Evolutionary conservation across 1,140 invertebrate species (phyloP).

Genomic region (Campodea augens): DNA sequence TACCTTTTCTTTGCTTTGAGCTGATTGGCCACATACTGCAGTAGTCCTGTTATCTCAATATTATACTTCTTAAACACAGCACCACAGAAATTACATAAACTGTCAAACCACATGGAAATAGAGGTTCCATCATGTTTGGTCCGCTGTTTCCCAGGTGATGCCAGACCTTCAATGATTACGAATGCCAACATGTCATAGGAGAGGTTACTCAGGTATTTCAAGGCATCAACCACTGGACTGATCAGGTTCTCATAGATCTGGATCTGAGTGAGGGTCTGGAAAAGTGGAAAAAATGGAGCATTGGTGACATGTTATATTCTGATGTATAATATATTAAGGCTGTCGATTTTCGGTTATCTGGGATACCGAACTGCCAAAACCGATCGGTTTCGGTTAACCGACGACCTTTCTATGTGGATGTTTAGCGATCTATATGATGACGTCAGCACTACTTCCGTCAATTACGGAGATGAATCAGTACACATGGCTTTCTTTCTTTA

Average conservation of each 20-base stretch:
- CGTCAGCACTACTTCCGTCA: too few species aligned
- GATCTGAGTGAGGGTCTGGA: constrained; percentile 64
- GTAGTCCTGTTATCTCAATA: constrained; percentile 80
- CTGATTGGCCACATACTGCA: constrained; percentile 95
- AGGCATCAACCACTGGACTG: constrained; percentile 85
- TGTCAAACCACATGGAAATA: constrained; percentile 85
- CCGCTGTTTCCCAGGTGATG: constrained; percentile 42
- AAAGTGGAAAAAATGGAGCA: constrained; percentile 11
- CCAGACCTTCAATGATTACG: constrained; percentile 83
- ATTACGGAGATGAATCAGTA: too few species aligned
- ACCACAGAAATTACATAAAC: constrained; percentile 83
- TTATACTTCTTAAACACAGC: constrained; percentile 93
- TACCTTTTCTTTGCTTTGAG: constrained; percentile 89
- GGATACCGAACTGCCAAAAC: too few species aligned
- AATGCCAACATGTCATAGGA: constrained; percentile 93
- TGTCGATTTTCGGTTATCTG: too few species aligned
- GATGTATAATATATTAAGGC: too few species aligned
- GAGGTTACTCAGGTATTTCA: constrained; percentile 88
- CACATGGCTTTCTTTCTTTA: too few species aligned
- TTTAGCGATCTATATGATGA: too few species aligned
- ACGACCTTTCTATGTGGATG: too few species aligned
- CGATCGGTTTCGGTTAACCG: too few species aligned
- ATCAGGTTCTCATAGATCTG: constrained; percentile 96
- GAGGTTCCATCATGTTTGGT: constrained; percentile 84
- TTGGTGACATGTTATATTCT: background rate